These are phyloP conservation scores for Brassicogethes aeneus DNA, from an alignment of 2,888 invertebrate species.

Conservation along the genomic window DNA sequence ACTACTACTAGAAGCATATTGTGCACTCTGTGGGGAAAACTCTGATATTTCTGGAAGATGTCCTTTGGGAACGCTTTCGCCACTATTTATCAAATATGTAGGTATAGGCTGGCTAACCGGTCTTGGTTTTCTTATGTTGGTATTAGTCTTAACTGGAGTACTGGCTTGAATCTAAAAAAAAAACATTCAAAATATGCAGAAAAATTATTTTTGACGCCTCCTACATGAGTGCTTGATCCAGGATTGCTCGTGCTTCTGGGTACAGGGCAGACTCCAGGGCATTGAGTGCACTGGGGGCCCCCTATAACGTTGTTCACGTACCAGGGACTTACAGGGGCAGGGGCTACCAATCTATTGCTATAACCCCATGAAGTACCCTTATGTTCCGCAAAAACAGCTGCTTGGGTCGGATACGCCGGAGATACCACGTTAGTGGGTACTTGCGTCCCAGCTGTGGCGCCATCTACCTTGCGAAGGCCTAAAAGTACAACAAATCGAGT, in stretches of 20 bases:
- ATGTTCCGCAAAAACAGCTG: slow-evolving; percentile 44
- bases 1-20: slow-evolving; percentile 61
- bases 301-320: slow-evolving; percentile 32
- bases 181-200: too few species aligned
- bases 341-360: slow-evolving; percentile 39
- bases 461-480: slow-evolving; percentile 38
- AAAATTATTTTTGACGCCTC: too few species aligned
- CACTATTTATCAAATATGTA: slow-evolving; percentile 29
- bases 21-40: slow-evolving; percentile 43
- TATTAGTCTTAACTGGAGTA: not conserved
- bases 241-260: slow-evolving; percentile 40
- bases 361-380: slow-evolving; percentile 44
- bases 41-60: slow-evolving; percentile 45
- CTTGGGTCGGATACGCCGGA: slow-evolving; percentile 35
- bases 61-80: slow-evolving; percentile 32
- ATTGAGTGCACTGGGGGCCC: slow-evolving; percentile 38
- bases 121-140: slow-evolving; percentile 32
- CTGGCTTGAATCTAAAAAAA: slow-evolving; percentile 6
- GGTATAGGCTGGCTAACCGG: slow-evolving; percentile 42
- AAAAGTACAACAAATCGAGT: slow-evolving; percentile 10
- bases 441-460: slow-evolving; percentile 28
- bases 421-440: slow-evolving; percentile 23
- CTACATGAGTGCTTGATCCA: slow-evolving; percentile 19
- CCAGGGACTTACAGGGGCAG: slow-evolving; percentile 35
- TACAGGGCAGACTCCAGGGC: slow-evolving; percentile 39